phyloP scores from a whole-genome alignment of 2,113 vertebrate species.

The Nycticryphes semicollaris region DNA sequence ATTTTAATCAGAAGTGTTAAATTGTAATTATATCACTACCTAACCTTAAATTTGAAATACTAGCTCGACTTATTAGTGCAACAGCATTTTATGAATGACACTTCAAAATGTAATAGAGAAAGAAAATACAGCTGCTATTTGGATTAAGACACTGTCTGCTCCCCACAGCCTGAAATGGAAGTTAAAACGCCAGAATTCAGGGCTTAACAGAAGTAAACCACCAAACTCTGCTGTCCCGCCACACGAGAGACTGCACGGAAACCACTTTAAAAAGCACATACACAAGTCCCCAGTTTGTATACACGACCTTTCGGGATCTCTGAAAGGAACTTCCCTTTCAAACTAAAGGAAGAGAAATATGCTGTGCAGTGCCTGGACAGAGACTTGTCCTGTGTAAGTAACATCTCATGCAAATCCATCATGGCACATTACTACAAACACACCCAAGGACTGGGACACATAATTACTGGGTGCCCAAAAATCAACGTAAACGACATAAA shows the following conservation, averaged over 20 bases:
- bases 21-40: neutral
- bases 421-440: neutral
- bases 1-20: neutral
- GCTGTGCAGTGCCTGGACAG: neutral
- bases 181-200: neutral
- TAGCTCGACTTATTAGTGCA: neutral
- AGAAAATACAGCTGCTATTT: neutral
- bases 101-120: neutral
- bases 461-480: neutral
- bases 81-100: neutral
- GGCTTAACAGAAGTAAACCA: neutral
- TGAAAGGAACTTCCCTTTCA: neutral
- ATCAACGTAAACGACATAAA: neutral
- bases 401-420: neutral
- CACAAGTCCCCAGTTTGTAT: neutral
- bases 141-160: neutral
- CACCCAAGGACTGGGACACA: neutral
- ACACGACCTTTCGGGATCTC: neutral
- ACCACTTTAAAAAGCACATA: neutral
- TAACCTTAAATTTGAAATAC: neutral
- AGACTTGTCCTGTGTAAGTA: accelerated
- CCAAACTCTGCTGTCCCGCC: neutral
- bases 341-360: neutral
- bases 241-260: neutral
- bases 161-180: neutral